These are phyloP conservation scores for Brachyptera putata DNA, from an alignment of 2,888 invertebrate genomes.

Conservation along the genomic window DNA sequence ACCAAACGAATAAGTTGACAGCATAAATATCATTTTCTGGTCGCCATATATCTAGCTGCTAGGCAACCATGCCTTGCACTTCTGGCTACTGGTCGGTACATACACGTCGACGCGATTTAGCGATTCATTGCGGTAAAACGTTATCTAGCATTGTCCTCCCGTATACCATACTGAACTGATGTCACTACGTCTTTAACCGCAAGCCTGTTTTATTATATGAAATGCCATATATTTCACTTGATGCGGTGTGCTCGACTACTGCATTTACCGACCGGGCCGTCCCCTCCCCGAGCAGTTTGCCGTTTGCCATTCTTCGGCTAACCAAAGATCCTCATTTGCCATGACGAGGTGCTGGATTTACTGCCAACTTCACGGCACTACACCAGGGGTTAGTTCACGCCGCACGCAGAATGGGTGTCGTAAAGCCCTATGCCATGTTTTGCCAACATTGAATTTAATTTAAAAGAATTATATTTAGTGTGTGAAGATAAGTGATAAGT, in stretches of 20 bases:
- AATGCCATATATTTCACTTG: conserved; percentile 31
- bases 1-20: too few species aligned
- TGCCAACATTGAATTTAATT: conserved; percentile 13
- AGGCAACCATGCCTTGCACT: too few species aligned
- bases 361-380: neutral
- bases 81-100: conserved; percentile 17
- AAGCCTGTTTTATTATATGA: conserved; percentile 34
- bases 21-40: conserved; percentile 18
- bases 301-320: conserved; percentile 31
- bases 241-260: conserved; percentile 9
- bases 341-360: conserved; percentile 32
- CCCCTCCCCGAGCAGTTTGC: neutral
- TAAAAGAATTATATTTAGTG: neutral
- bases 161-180: conserved; percentile 12
- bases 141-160: conserved; percentile 10
- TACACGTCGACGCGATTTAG: conserved; percentile 8
- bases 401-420: neutral
- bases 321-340: conserved; percentile 31
- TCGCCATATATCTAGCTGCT: conserved; percentile 15
- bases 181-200: conserved; percentile 29
- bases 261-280: neutral
- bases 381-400: neutral
- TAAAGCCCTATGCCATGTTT: conserved; percentile 13
- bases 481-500: neutral
- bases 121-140: conserved; percentile 9